Percentiles rank a stretch among this genome's conserved stretches.
These are phyloP conservation scores for Coleophora deauratella DNA, from an alignment of 2,888 invertebrate genomes.

Conservation along the genomic window DNA sequence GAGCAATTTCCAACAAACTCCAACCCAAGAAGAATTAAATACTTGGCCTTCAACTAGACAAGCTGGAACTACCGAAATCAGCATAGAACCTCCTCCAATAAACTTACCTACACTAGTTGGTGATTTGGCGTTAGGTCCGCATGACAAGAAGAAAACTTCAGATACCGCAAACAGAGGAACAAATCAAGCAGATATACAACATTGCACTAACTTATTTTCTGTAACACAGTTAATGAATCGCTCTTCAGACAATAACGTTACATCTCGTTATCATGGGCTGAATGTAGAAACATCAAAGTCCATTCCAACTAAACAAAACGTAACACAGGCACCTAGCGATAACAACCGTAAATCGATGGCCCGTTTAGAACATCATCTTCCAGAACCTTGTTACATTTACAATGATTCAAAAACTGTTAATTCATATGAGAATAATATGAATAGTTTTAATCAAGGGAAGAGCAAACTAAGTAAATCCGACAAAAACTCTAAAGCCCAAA, in stretches of 20 bases:
- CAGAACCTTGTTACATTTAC: constrained; percentile 52
- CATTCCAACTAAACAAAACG: constrained; percentile 40
- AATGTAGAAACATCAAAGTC: constrained; percentile 40
- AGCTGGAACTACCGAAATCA: constrained; percentile 62
- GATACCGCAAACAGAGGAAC: constrained; percentile 38
- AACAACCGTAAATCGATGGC: constrained; percentile 41
- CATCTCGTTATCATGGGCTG: constrained; percentile 44
- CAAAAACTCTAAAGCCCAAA: constrained; percentile 49
- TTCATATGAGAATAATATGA: constrained; percentile 43
- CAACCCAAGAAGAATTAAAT: constrained; percentile 55
- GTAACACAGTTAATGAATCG: constrained; percentile 67
- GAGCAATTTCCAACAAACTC: constrained; percentile 54
- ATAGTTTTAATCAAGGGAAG: constrained; percentile 46
- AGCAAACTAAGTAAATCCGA: constrained; percentile 46
- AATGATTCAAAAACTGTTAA: constrained; percentile 48
- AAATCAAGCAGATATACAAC: constrained; percentile 48
- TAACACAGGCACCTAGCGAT: constrained; percentile 40
- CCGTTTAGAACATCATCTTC: constrained; percentile 42
- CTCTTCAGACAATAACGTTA: constrained; percentile 43
- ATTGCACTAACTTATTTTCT: constrained; percentile 60
- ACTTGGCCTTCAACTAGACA: constrained; percentile 60
- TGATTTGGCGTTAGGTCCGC: constrained; percentile 61
- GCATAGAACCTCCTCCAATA: constrained; percentile 64
- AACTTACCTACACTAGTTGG: constrained; percentile 64
- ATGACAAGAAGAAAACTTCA: constrained; percentile 56